Conservation (phyloP, 2,797 vertebrate species). For the Sciurus carolinensis region DNA sequence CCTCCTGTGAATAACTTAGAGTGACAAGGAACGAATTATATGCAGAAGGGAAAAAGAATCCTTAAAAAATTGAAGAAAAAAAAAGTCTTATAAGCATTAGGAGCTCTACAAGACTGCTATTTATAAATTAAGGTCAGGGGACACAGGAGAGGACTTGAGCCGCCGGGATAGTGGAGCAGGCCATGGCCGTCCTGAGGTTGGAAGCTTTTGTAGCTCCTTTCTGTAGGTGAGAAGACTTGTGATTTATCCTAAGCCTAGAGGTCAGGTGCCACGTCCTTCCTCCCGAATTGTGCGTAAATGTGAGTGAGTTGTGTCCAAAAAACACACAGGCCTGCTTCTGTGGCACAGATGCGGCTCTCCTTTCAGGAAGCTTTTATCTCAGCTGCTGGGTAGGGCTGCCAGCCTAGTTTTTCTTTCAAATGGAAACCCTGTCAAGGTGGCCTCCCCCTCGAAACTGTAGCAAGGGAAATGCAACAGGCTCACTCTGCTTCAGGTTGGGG, state of each 20-base stretch:
- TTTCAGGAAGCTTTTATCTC: not conserved
- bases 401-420: not conserved
- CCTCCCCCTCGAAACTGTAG: not conserved
- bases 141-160: not conserved
- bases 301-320: not conserved
- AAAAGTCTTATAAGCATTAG: not conserved
- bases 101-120: not conserved
- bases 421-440: not conserved
- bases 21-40: not conserved
- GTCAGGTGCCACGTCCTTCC: not conserved
- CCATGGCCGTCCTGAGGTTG: accelerated
- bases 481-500: not conserved
- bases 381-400: not conserved
- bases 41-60: not conserved
- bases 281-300: not conserved
- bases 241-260: too few relatives aligned
- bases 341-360: not conserved
- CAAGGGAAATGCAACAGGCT: accelerated
- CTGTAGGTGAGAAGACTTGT: not conserved
- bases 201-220: not conserved
- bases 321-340: not conserved
- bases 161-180: accelerated
- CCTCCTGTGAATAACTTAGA: not conserved
- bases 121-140: not conserved
- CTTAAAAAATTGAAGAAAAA: not conserved